Evolutionary conservation across 2,888 invertebrate species (phyloP), one percentile per base, ranked within the genome.

Genomic region (Phortica magna): DNA sequence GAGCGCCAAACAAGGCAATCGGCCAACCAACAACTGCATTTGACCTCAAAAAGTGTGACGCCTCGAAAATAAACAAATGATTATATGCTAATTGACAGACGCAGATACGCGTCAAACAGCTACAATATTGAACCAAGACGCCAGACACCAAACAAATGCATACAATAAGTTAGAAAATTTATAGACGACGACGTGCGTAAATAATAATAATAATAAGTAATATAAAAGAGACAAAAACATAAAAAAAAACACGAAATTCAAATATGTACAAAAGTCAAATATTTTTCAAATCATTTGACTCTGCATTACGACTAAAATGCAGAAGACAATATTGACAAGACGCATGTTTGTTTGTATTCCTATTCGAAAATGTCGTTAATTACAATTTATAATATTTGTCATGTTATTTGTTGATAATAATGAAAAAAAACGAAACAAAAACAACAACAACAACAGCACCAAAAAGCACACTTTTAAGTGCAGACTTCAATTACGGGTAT

Each of bases 51-150:
- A 74, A 72, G 31, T 59, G 74, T 73, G 57, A 73, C 74, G 67
- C 43, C 64, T 57, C n/a, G n/a, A 41, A 75, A 43, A 68, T 43
- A 65, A 73, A 70, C 67, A 70, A 64, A 31, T 64, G 22, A 76
- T 75, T 77, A 68, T 76, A 74, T 77, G 79, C 79, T 80, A 80
- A 80, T 81, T 82, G 82, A 74, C 68, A 76, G 74, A 67, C 71
- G 31, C 55, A 43, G 70, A 71, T 71, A 71, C 39, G 70, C 70
- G 12, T 12, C 31, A 71, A 41, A 12, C 71, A 75, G 75, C 79
- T 81, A 17, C 19, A 22, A 61, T 22, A 61, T 6, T 19, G 61
- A 17, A 9, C 19, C 22, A 19, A 1, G 22, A 43, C 68, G 48
- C 41, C 59, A 9, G 67, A 39, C 39, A 6, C 17, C 57, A 59